Conservation (phyloP, 2,113 vertebrate genomes). For the Castor canadensis region DNA sequence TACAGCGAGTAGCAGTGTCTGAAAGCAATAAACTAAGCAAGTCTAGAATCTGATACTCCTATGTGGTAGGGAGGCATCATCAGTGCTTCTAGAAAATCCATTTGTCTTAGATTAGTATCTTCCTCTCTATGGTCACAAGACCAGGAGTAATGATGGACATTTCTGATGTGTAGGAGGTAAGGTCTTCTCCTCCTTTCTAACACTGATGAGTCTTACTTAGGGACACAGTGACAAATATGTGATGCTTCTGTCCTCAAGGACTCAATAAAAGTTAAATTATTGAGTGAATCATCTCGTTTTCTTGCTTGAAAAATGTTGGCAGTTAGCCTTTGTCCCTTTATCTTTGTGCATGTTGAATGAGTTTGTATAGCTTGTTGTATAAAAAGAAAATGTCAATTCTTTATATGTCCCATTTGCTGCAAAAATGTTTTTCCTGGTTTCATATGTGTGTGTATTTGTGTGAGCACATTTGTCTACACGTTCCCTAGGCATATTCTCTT, state of each 20-base stretch:
- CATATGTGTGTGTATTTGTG: not conserved
- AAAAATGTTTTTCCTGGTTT: not conserved
- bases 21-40: not conserved
- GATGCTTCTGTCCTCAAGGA: not conserved
- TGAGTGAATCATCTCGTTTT: not conserved
- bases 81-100: not conserved
- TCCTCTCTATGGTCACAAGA: not conserved
- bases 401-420: not conserved
- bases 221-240: not conserved
- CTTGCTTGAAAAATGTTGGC: not conserved
- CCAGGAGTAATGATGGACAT: not conserved
- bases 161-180: not conserved
- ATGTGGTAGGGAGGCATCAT: not conserved
- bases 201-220: not conserved
- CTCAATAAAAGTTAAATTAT: not conserved
- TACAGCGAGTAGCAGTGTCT: not conserved
- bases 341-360: not conserved
- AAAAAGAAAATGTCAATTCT: not conserved
- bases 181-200: not conserved
- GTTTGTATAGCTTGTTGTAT: not conserved
- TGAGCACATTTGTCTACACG: not conserved
- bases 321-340: not conserved
- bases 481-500: not conserved
- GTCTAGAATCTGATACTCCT: not conserved
- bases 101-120: not conserved